phyloP scores from a whole-genome alignment of 2,888 invertebrate species.

The Perizoma affinitatum region DNA sequence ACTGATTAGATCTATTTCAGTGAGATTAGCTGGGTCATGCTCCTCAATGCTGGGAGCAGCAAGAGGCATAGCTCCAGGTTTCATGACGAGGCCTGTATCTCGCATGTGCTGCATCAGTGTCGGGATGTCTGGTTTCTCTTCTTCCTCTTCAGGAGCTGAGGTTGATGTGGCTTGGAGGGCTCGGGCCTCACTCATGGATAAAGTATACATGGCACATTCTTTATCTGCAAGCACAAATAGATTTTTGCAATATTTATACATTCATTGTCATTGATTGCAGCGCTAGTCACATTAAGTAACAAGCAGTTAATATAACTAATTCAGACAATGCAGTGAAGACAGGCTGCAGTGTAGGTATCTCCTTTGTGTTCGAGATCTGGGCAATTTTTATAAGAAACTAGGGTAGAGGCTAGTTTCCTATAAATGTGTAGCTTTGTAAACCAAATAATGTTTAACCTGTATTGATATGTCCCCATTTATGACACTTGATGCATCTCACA shows the following conservation, averaged over 20 bases:
- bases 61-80: constrained; percentile 88
- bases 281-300: too few relatives aligned
- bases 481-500: constrained; percentile 99
- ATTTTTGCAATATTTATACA: neutral
- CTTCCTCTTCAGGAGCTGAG: constrained; percentile 87
- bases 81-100: constrained; percentile 95
- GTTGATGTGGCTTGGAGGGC: constrained; percentile 86
- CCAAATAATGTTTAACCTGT: constrained; percentile 82
- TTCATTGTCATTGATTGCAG: neutral
- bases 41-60: constrained; percentile 84
- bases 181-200: constrained; percentile 92
- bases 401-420: too few relatives aligned
- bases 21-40: constrained; percentile 82
- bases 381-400: too few relatives aligned
- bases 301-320: too few relatives aligned
- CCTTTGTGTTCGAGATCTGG: too few relatives aligned
- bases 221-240: constrained; percentile 85
- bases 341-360: too few relatives aligned
- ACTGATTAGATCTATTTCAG: constrained; percentile 92
- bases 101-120: constrained; percentile 94
- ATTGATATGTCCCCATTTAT: constrained; percentile 99
- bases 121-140: constrained; percentile 84
- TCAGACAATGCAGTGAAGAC: too few relatives aligned
- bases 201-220: constrained; percentile 97
- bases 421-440: neutral